phyloP scores from a whole-genome alignment of 1,140 invertebrate genomes.

The Vollenhovia emeryi region DNA sequence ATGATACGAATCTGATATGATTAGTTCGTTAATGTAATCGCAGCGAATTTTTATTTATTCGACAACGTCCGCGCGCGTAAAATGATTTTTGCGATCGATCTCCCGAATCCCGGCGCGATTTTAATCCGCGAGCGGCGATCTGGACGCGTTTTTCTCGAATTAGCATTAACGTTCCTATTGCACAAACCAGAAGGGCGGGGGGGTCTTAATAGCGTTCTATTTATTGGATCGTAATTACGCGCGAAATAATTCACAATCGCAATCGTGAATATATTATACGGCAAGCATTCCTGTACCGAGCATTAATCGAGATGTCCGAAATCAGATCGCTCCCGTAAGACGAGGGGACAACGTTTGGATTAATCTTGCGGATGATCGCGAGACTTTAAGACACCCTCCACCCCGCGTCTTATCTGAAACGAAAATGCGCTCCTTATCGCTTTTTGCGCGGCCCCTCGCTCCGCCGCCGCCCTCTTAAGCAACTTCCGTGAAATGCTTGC shows the following conservation, averaged over 20 bases:
- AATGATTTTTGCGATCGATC: constrained; percentile 8
- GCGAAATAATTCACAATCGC: constrained; percentile 5
- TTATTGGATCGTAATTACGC: constrained; percentile 18
- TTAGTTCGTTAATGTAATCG: constrained; percentile 47
- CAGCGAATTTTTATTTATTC: constrained; percentile 36
- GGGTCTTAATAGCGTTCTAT: constrained; percentile 10
- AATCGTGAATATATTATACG: constrained; percentile 26
- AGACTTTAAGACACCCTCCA: not conserved
- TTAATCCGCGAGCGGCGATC: not conserved
- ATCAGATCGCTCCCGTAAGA: not conserved
- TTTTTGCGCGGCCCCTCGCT: not conserved
- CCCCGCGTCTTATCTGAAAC: not conserved
- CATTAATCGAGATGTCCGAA: not conserved
- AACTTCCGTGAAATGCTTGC: constrained; percentile 26
- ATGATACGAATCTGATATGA: constrained; percentile 52
- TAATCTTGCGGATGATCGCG: constrained; percentile 11
- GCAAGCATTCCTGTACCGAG: not conserved
- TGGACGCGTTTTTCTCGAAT: not conserved
- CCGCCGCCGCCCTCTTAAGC: not conserved
- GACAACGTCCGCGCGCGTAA: not conserved
- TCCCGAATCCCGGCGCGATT: not conserved
- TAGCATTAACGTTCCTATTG: not conserved
- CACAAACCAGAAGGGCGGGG: too few species aligned
- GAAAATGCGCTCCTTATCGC: constrained; percentile 4
- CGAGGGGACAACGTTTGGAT: not conserved